Conservation (phyloP, 2,113 vertebrate species). For the Macrotus californicus region DNA sequence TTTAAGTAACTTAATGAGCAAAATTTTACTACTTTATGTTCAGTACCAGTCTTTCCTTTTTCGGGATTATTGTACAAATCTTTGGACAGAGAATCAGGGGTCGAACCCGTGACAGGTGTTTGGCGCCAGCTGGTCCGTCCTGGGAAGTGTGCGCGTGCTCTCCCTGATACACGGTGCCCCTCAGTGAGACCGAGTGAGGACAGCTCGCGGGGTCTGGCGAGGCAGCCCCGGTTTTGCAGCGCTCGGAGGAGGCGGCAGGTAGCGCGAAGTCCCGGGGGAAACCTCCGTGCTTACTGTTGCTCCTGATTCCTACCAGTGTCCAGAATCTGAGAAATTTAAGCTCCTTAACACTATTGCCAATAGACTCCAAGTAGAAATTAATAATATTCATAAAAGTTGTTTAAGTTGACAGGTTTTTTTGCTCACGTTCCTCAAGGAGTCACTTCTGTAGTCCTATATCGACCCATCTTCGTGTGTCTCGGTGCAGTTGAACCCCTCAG, state of each 20-base stretch:
- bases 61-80: constrained; percentile 36
- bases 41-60: constrained; percentile 14
- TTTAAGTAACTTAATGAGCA: constrained; percentile 72
- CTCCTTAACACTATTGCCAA: background rate
- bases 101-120: background rate
- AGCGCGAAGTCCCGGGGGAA: background rate
- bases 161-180: background rate
- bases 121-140: background rate
- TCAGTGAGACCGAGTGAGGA: background rate
- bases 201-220: background rate
- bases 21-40: constrained; percentile 62
- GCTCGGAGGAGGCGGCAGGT: background rate
- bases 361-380: background rate
- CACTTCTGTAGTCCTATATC: background rate
- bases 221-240: background rate
- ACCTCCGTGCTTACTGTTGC: background rate
- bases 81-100: background rate
- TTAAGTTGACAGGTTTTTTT: background rate
- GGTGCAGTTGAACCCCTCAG: constrained; percentile 14
- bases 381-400: background rate
- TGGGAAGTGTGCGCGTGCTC: constrained; percentile 12
- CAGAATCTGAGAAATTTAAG: background rate
- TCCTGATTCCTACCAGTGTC: background rate
- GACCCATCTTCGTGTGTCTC: background rate
- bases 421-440: background rate